These are phyloP conservation scores for Rugalucina vietnamica DNA, from an alignment of 2,888 invertebrate genomes.

Conservation along the genomic window DNA sequence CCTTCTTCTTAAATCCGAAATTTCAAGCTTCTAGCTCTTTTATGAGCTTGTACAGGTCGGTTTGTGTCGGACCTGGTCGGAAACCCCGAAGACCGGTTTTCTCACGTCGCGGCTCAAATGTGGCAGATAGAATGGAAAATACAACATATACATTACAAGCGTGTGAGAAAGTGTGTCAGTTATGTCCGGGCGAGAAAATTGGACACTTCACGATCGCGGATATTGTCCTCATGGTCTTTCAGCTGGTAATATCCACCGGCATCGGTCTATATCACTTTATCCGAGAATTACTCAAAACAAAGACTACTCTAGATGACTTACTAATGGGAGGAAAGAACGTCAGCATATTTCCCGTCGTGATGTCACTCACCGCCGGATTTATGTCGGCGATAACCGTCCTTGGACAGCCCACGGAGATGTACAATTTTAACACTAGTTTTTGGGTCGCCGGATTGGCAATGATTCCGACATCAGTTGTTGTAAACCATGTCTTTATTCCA, in stretches of 20 bases:
- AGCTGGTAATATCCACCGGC: constrained; percentile 43
- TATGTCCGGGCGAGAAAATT: constrained; percentile 55
- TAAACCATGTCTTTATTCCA: constrained; percentile 74
- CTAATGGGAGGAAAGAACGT: constrained; percentile 57
- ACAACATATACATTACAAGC: background rate
- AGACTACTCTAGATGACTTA: constrained; percentile 48
- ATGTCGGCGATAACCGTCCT: constrained; percentile 95
- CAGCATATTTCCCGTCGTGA: constrained; percentile 89
- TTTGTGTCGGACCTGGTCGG: no score
- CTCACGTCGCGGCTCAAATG: no score
- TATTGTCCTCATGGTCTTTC: constrained; percentile 46
- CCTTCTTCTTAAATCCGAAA: no score
- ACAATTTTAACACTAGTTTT: constrained; percentile 93
- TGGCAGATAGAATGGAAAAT: background rate
- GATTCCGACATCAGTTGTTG: constrained; percentile 88
- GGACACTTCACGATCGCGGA: constrained; percentile 51
- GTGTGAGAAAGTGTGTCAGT: constrained; percentile 55
- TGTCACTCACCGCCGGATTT: constrained; percentile 95
- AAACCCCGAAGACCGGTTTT: no score
- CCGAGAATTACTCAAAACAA: constrained; percentile 37
- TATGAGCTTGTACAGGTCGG: no score
- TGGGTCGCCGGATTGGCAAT: constrained; percentile 87
- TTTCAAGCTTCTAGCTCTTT: no score
- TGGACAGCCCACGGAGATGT: constrained; percentile 96
- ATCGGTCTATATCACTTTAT: constrained; percentile 54